A percentile compares a stretch with the other conserved stretches of the same genome.
These are phyloP conservation scores for Calyptomena viridis DNA, from an alignment of 2,113 vertebrate genomes.

Conservation along the genomic window DNA sequence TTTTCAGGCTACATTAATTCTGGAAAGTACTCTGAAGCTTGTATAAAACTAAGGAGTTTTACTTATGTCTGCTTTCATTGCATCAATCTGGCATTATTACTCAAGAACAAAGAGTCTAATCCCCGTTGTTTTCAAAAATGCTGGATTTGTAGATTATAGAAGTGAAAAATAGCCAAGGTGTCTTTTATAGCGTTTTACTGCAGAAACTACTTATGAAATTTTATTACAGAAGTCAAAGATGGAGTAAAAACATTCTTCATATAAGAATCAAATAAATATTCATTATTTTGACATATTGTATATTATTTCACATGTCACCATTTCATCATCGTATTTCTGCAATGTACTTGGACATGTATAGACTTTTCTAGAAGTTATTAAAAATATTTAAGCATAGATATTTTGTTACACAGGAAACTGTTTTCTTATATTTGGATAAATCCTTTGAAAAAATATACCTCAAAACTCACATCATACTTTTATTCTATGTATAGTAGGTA, in stretches of 20 bases:
- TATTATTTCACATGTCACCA: neutral
- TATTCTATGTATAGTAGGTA: neutral
- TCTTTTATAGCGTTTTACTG: neutral
- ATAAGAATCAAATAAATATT: neutral
- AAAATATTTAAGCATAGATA: neutral
- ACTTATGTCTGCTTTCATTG: neutral
- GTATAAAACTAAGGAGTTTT: neutral
- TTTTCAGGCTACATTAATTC: neutral
- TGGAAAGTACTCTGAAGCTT: neutral
- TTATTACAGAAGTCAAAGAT: neutral
- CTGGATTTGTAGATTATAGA: neutral
- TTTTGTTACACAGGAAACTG: neutral
- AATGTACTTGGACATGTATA: neutral
- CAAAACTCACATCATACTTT: neutral
- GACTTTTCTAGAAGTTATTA: neutral
- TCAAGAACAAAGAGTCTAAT: neutral
- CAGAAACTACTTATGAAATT: neutral
- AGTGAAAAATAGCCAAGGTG: neutral
- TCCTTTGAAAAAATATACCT: neutral
- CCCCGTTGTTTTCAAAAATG: neutral
- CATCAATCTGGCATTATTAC: neutral
- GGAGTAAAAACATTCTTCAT: neutral
- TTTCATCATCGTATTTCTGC: neutral
- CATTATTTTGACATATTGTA: neutral
- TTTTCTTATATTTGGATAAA: neutral